Base-by-base conservation (phyloP, 2,113 vertebrate species). In the Toxotes chatareus region DNA sequence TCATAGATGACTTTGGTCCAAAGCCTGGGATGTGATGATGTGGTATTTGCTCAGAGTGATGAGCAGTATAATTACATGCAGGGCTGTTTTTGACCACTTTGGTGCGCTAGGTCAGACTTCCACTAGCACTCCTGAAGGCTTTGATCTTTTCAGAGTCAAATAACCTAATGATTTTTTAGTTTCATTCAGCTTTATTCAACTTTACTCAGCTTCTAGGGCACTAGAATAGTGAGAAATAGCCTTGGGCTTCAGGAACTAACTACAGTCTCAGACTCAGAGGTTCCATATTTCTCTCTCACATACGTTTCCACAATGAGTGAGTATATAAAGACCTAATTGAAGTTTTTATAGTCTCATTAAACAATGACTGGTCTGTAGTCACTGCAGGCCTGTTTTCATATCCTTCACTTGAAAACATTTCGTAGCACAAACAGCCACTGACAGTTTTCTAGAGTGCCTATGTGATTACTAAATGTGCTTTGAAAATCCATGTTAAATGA, bases 11-110 rank as follows among this genome's bases (percentile, higher is more conserved):
- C 79, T 87, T 87, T 89, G 57, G 31, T 55, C 19, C 32, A 21
- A 53, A 80, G 53, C 63, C 63, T 87, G 10, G 85, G 69, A 86
- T 80, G 68, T 88, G 80, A 71, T 76, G 73, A 87, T 88, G 73
- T 62, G 59, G 34, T 32, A 36, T 70, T 82, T 73, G 56, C 53
- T 70, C 44, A 46, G 13, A 79, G 61, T 80, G 80, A 82, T 73
- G 46, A 79, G 71, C 19, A 3, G 38, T 68, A 64, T 83, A 79
- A 82, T 76, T 77, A 68, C 49, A 66, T 0, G 0, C 34, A 21
- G n/a, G 21, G 14, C 34, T 42, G 14, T 55, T 79, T 82, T 19
- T 12, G 44, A 27, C 6, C 57, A 80, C 0, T 55, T 56, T n/a
- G 21, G 23, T 73, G 70, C 6, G 31, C 3, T 2, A 5, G 68